phyloP scores from a whole-genome alignment of 2,888 invertebrate genomes.

The Himalopsyche anomala region DNA sequence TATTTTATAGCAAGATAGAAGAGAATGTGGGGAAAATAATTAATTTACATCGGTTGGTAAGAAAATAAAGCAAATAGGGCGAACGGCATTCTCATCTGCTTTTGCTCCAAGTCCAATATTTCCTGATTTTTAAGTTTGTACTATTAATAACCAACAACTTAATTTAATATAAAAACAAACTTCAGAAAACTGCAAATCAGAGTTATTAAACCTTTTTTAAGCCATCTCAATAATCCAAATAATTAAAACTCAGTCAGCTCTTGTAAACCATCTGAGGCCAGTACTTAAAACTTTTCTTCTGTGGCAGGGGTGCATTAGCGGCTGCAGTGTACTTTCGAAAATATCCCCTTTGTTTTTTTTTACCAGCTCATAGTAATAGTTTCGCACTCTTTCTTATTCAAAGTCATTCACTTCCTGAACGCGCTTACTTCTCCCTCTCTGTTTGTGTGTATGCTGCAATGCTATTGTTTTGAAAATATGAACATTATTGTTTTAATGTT shows the following conservation, averaged over 20 bases:
- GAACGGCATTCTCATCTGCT: too few species aligned
- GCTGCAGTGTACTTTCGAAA: conserved; percentile 49
- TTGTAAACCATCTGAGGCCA: neutral
- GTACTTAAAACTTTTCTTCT: neutral
- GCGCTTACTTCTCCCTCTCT: neutral
- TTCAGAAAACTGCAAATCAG: too few species aligned
- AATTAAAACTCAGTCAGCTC: neutral
- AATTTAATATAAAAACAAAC: too few species aligned
- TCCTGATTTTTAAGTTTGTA: too few species aligned
- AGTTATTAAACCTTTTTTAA: too few species aligned
- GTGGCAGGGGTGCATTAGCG: conserved; percentile 54
- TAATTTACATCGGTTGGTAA: too few species aligned
- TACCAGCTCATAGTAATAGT: conserved; percentile 42
- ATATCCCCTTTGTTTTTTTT: conserved; percentile 43
- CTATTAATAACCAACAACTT: too few species aligned
- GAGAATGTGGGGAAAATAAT: too few species aligned
- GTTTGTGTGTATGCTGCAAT: conserved; percentile 2
- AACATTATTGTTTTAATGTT: neutral
- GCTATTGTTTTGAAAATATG: conserved; percentile 29
- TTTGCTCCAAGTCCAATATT: too few species aligned
- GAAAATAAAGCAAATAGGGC: too few species aligned
- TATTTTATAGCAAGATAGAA: too few species aligned
- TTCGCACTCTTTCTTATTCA: conserved; percentile 48
- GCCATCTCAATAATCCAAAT: too few species aligned
- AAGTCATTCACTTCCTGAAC: conserved; percentile 43